These are phyloP conservation scores for Ips typographus DNA, from an alignment of 1,140 invertebrate species.

Conservation along the genomic window DNA sequence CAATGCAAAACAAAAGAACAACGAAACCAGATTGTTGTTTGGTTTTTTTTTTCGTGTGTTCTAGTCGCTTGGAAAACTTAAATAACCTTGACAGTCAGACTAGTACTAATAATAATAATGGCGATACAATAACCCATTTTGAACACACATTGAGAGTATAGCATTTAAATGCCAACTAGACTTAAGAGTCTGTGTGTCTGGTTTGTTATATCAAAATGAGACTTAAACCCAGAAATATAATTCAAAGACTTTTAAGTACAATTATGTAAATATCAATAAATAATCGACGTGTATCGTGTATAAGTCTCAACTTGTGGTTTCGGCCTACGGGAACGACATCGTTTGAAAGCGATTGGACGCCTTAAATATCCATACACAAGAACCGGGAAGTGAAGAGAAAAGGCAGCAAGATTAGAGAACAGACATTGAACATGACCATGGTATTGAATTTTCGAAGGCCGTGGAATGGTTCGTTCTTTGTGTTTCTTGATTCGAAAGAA, in stretches of 20 bases:
- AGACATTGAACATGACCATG: conserved; percentile 44
- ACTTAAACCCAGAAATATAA: too few species aligned
- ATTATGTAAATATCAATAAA: too few species aligned
- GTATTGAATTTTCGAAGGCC: conserved; percentile 44
- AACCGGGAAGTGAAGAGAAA: conserved; percentile 36
- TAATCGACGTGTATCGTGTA: too few species aligned
- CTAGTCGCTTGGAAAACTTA: neutral
- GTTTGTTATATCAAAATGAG: too few species aligned
- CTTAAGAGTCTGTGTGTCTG: conserved; percentile 10
- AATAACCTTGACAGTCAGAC: conserved; percentile 29
- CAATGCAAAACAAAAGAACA: conserved; percentile 3
- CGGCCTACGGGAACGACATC: too few species aligned
- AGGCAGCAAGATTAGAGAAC: conserved; percentile 29
- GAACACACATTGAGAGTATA: conserved; percentile 14
- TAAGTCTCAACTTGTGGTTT: too few species aligned
- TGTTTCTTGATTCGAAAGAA: conserved; percentile 27
- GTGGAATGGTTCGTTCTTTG: conserved; percentile 34
- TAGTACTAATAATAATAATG: conserved; percentile 14
- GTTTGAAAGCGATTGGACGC: conserved; percentile 3
- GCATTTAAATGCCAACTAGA: conserved; percentile 20
- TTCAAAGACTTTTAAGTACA: too few species aligned
- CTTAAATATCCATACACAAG: conserved; percentile 13
- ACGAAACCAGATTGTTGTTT: neutral
- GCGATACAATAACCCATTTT: conserved; percentile 36
- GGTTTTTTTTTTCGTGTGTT: neutral